phyloP scores from a whole-genome alignment of 2,888 invertebrate genomes.

The Hydroisotoma schaefferi region DNA sequence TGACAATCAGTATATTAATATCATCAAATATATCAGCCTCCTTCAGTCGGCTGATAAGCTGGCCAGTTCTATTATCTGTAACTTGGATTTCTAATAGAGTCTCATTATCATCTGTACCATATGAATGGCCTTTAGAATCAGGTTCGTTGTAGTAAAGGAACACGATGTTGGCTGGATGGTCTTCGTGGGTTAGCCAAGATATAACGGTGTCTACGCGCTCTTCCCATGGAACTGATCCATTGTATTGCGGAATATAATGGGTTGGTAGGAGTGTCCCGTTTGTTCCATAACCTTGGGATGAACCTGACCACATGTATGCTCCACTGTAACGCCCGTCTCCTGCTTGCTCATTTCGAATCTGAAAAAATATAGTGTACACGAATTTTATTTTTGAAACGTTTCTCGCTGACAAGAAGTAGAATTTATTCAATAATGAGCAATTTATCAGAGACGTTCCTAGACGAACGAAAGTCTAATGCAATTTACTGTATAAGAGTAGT shows the following conservation, averaged over 20 bases:
- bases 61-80: conserved; percentile 56
- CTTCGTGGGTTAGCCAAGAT: conserved; percentile 59
- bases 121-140: conserved; percentile 61
- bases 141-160: conserved; percentile 69
- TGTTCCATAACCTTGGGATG: neutral
- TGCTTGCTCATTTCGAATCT: conserved; percentile 57
- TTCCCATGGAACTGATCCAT: conserved; percentile 52
- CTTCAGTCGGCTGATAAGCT: conserved; percentile 57
- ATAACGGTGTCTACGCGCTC: conserved; percentile 60
- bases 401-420: neutral
- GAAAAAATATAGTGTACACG: neutral
- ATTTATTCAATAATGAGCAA: too few species aligned
- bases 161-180: conserved; percentile 64
- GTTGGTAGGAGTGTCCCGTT: neutral
- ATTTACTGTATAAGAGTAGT: too few species aligned
- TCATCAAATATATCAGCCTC: conserved; percentile 55
- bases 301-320: conserved; percentile 45
- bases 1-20: conserved; percentile 65
- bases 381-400: neutral
- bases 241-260: conserved; percentile 35
- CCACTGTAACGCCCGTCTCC: conserved; percentile 60
- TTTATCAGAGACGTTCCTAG: too few species aligned
- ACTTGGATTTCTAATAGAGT: conserved; percentile 48
- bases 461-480: too few species aligned
- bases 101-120: conserved; percentile 57